Conservation (phyloP, 2,113 vertebrate genomes). For the Panurus biarmicus region DNA sequence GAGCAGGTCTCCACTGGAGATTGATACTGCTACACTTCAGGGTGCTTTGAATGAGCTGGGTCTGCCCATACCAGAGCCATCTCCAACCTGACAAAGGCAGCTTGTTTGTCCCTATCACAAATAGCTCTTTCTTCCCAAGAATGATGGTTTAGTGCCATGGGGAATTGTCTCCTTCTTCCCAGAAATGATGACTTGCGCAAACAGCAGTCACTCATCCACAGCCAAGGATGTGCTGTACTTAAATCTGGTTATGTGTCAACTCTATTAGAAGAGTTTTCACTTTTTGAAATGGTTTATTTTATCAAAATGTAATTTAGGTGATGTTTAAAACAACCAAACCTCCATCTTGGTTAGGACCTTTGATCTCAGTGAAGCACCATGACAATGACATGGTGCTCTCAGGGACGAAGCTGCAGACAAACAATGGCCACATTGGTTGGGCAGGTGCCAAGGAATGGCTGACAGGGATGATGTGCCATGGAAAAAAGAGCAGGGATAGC, state of each 20-base stretch:
- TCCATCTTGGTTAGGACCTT: background rate
- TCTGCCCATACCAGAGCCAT: background rate
- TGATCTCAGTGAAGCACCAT: background rate
- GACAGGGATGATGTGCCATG: background rate
- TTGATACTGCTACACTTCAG: background rate
- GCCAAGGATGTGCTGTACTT: background rate
- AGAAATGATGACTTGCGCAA: background rate
- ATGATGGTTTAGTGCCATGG: background rate
- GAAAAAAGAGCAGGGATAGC: background rate
- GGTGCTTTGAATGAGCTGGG: background rate
- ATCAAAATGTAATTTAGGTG: background rate
- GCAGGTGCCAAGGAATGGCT: background rate
- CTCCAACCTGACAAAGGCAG: background rate
- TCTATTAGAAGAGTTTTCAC: background rate
- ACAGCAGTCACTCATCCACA: background rate
- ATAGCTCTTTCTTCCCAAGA: background rate
- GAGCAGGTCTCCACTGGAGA: background rate
- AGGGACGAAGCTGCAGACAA: background rate
- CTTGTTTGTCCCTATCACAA: background rate
- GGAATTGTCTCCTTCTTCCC: background rate
- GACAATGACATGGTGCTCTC: background rate
- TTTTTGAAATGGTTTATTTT: background rate
- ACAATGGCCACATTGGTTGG: accelerated
- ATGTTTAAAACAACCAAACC: background rate
- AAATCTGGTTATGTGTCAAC: background rate